phyloP scores from a whole-genome alignment of 2,797 vertebrate species.

The Centroberyx gerrardi region DNA sequence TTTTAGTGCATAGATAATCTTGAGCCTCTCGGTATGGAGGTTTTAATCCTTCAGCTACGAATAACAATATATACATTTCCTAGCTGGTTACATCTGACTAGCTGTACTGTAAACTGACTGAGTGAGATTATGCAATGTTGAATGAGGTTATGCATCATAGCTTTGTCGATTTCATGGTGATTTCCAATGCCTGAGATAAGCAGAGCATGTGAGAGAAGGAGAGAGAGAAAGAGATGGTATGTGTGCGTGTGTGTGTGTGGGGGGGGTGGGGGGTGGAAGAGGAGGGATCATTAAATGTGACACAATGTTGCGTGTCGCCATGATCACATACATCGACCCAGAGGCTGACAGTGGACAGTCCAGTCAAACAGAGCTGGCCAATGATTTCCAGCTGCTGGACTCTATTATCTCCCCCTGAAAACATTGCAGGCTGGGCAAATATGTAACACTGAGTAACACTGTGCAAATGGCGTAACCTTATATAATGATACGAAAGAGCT shows the following conservation, averaged over 20 bases:
- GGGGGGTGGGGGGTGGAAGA: constrained; percentile 12
- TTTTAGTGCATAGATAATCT: no score
- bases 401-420: constrained; percentile 67
- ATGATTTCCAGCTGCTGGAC: constrained; percentile 44
- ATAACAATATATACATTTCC: background rate
- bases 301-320: constrained; percentile 32
- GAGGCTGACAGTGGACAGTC: constrained; percentile 34
- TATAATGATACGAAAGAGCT: constrained; percentile 75
- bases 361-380: constrained; percentile 28
- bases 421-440: constrained; percentile 54
- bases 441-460: constrained; percentile 71
- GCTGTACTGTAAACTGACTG: constrained; percentile 30
- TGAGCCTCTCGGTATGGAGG: no score
- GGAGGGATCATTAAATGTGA: constrained; percentile 57
- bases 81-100: background rate
- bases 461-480: constrained; percentile 74
- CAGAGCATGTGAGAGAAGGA: no score
- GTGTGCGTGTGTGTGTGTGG: background rate
- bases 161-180: constrained; percentile 4
- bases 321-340: constrained; percentile 36
- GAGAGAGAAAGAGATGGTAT: no score
- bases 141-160: constrained; percentile 48
- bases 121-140: constrained; percentile 57
- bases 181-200: background rate
- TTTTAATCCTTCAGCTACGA: no score